Evolutionary conservation across 2,888 invertebrate species (phyloP).

Genomic region (Nudaria mundana): DNA sequence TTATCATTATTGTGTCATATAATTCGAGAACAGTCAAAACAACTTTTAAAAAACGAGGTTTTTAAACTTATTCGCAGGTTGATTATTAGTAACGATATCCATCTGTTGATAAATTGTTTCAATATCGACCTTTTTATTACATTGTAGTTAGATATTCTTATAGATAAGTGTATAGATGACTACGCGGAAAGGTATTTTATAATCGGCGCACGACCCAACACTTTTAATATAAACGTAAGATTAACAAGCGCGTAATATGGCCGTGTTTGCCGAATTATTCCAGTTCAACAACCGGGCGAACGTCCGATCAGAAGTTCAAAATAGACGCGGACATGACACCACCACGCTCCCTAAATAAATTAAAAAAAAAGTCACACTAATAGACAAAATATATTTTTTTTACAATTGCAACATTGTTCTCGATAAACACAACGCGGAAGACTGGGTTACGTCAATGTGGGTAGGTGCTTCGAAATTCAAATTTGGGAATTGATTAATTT

Average conservation of each 20-base stretch:
- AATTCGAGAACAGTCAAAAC: conserved; percentile 30
- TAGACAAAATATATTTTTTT: conserved; percentile 12
- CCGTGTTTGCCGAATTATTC: conserved; percentile 79
- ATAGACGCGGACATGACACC: conserved; percentile 70
- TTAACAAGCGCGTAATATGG: conserved; percentile 72
- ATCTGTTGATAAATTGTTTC: conserved; percentile 25
- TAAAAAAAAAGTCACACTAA: conserved; percentile 43
- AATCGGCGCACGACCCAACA: conserved; percentile 43
- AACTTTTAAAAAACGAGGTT: conserved; percentile 32
- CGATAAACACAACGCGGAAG: conserved; percentile 33
- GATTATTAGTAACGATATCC: conserved; percentile 31
- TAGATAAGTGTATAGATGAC: conserved; percentile 12
- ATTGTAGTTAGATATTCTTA: conserved; percentile 8
- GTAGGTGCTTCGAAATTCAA: conserved; percentile 25
- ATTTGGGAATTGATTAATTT: conserved; percentile 28
- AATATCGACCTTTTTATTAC: conserved; percentile 22
- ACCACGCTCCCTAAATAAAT: conserved; percentile 50
- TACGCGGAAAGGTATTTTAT: conserved; percentile 41
- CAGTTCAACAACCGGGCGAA: conserved; percentile 79
- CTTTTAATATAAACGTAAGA: conserved; percentile 59
- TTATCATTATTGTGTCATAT: conserved; percentile 50
- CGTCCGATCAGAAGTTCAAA: conserved; percentile 74
- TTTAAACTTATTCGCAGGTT: conserved; percentile 19
- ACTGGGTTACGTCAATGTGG: conserved; percentile 26
- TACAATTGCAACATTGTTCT: conserved; percentile 31